Conservation (phyloP, 2,888 invertebrate species). For the Acanthoscelides obtectus region DNA sequence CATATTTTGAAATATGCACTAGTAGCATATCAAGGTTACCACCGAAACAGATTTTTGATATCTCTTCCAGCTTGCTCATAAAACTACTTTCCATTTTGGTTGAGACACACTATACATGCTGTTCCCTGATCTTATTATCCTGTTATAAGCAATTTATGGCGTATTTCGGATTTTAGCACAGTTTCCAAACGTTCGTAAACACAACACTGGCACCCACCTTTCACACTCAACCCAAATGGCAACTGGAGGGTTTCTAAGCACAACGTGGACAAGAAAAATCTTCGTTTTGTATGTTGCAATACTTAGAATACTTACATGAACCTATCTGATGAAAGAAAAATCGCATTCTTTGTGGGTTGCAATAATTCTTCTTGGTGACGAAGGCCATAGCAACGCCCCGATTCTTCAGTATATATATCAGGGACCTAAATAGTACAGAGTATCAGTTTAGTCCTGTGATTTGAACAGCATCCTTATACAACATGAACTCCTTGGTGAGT, state of each 20-base stretch:
- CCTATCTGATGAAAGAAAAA: neutral
- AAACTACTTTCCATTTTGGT: too few relatives aligned
- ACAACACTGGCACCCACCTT: neutral
- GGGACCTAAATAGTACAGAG: conserved; percentile 10
- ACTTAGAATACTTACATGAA: neutral
- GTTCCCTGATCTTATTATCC: too few relatives aligned
- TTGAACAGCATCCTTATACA: conserved; percentile 9
- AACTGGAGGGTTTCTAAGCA: neutral
- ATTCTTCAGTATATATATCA: conserved; percentile 12
- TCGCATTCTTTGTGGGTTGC: neutral
- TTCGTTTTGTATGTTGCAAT: neutral
- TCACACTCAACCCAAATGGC: neutral
- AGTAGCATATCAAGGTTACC: too few relatives aligned
- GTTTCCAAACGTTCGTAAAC: neutral
- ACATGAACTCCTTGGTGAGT: conserved; percentile 22
- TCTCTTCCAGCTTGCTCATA: too few relatives aligned
- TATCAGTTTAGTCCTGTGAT: conserved; percentile 19
- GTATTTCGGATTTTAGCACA: neutral
- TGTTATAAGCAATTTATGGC: too few relatives aligned
- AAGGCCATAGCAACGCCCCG: conserved; percentile 7
- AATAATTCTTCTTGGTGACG: neutral
- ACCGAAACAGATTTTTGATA: too few relatives aligned
- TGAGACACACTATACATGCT: too few relatives aligned
- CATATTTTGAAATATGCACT: too few relatives aligned
- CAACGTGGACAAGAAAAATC: neutral